A percentile compares a stretch with the other conserved stretches of the same genome.
Conservation (phyloP, 2,888 invertebrate species). For the Heliconius cydno region DNA sequence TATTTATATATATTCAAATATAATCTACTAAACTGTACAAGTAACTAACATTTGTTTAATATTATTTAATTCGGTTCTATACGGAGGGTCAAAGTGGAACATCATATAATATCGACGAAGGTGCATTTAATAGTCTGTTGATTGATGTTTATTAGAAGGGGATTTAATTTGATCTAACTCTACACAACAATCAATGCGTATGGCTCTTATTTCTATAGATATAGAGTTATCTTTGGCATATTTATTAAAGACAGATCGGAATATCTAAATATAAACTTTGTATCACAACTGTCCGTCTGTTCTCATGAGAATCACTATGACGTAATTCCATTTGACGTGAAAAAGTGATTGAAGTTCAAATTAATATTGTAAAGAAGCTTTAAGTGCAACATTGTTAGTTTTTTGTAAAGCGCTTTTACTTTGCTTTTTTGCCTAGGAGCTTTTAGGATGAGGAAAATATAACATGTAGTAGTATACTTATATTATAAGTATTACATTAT, state of each 20-base stretch:
- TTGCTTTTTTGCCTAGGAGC: background rate
- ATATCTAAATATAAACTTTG: slow-evolving; percentile 24
- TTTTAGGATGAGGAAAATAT: background rate
- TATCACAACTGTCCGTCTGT: slow-evolving; percentile 38
- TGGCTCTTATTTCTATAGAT: slow-evolving; percentile 9
- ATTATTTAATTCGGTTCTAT: background rate
- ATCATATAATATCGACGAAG: slow-evolving; percentile 62
- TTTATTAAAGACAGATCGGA: background rate
- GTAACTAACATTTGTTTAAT: background rate
- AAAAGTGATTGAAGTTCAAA: slow-evolving; percentile 39
- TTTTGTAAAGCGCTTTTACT: background rate
- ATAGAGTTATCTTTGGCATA: slow-evolving; percentile 35
- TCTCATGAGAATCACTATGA: slow-evolving; percentile 54
- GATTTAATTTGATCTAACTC: slow-evolving; percentile 48
- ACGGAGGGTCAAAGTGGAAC: slow-evolving; percentile 51
- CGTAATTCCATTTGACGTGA: slow-evolving; percentile 60
- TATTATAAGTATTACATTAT: background rate
- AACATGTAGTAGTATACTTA: background rate
- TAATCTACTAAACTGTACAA: no score
- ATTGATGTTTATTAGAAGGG: slow-evolving; percentile 71
- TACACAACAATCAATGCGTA: background rate
- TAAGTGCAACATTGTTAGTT: slow-evolving; percentile 11
- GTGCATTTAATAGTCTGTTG: slow-evolving; percentile 72
- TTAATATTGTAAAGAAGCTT: slow-evolving; percentile 29
- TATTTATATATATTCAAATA: no score